Conservation (phyloP, 2,888 invertebrate species). For the Perizoma flavofasciatum region DNA sequence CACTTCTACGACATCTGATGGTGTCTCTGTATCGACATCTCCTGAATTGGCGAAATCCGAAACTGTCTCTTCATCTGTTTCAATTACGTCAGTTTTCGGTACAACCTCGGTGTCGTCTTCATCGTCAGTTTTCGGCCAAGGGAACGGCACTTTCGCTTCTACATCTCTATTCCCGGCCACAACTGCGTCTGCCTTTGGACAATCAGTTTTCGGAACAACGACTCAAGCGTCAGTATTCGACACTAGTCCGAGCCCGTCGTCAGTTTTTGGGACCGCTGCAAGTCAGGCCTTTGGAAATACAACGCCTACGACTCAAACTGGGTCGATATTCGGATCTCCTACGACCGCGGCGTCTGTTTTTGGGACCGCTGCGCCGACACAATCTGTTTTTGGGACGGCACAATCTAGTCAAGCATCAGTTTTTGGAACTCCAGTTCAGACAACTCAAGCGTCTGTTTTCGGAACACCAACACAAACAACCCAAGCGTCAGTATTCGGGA, state of each 20-base stretch:
- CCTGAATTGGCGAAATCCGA: constrained; percentile 30
- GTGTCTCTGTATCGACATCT: background rate
- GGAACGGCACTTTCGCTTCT: constrained; percentile 34
- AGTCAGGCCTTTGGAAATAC: constrained; percentile 24
- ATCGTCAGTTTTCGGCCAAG: constrained; percentile 52
- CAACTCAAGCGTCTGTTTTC: constrained; percentile 40
- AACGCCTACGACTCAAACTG: constrained; percentile 34
- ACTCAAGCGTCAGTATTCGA: constrained; percentile 31
- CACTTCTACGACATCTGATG: constrained; percentile 13
- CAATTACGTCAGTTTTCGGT: constrained; percentile 46
- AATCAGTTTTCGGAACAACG: constrained; percentile 19
- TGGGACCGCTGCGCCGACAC: constrained; percentile 27
- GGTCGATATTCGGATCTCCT: constrained; percentile 38
- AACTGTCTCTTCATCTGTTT: constrained; percentile 26
- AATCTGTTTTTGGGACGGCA: constrained; percentile 48
- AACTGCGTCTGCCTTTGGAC: constrained; percentile 18
- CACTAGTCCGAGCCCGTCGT: constrained; percentile 38
- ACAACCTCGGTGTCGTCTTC: constrained; percentile 38
- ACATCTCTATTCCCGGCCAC: constrained; percentile 42
- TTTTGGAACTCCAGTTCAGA: constrained; percentile 38
- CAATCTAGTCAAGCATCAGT: constrained; percentile 43
- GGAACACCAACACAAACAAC: constrained; percentile 38
- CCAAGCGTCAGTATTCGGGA: constrained; percentile 47
- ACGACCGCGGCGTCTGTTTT: constrained; percentile 37
- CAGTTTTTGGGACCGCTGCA: constrained; percentile 47